Conservation (phyloP, 2,113 vertebrate genomes). For the Serranochromis macrocephalus region DNA sequence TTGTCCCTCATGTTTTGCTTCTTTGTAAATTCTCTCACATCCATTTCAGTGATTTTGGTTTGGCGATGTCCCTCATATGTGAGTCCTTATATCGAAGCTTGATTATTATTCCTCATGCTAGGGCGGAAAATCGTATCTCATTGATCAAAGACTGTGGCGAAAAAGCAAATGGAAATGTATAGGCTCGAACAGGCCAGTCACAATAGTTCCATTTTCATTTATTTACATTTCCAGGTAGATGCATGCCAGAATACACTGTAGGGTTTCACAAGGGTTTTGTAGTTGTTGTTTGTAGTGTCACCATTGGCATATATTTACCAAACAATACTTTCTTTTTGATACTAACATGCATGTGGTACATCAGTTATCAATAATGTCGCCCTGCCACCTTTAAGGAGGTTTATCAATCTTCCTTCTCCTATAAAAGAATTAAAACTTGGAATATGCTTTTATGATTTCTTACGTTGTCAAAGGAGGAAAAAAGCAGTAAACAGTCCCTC, state of each 20-base stretch:
- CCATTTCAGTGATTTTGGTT: background rate
- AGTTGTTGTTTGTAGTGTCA: background rate
- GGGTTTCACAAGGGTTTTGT: background rate
- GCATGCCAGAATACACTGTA: background rate
- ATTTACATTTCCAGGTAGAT: background rate
- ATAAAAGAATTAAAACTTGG: background rate
- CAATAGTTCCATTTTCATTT: background rate
- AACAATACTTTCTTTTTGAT: background rate
- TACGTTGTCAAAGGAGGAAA: background rate
- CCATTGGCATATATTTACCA: background rate
- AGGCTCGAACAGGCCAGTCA: background rate
- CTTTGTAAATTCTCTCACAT: background rate
- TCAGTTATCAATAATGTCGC: background rate
- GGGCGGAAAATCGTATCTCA: rapidly evolving
- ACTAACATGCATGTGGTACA: background rate
- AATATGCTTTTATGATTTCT: background rate
- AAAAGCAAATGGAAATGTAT: background rate
- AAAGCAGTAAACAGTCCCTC: background rate
- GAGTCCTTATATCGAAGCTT: background rate
- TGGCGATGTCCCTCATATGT: background rate
- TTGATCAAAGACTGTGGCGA: background rate
- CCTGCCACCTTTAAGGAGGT: background rate
- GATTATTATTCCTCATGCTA: background rate
- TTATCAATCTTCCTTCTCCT: background rate
- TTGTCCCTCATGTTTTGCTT: background rate